Base-by-base conservation (phyloP, 2,797 vertebrate species). In the Chromobotia macracanthus region DNA sequence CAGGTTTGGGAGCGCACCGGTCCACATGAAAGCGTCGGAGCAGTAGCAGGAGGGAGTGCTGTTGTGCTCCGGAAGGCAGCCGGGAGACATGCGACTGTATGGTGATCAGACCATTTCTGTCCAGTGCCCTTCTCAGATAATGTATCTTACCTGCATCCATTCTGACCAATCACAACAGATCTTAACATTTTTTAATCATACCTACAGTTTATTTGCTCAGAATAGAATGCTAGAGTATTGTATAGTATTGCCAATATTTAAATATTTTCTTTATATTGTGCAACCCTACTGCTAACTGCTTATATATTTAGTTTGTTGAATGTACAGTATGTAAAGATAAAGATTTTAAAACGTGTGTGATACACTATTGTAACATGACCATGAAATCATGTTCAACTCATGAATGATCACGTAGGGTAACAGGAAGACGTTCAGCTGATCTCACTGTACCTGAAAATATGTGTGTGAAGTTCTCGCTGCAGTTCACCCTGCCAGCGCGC, bases 401-500 rank as follows among this genome's bases (percentile, higher is more conserved):
- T 13, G 46, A 3, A 16, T 15, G 46, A 15, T 38, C 6, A 38
- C 15, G 46, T 48, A 13, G 1, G 15, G 35, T 15, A 23, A 19
- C n/a, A 3, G 19, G 1, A 12, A n/a, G n/a, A n/a, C n/a, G 53
- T 60, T 13, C 4, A 4, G 6, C 35, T 38, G 35, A 38, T 38
- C 35, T 38, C 4, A 1, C 8, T 38, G 35, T 16, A 58, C 97
- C 94, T 98, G 91, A 97, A 98, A 31, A 91, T 88, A 0, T 80
- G 88, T 38, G 84, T 92, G 80, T 97, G 97, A 56, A 99, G 92
- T 84, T 99, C 96, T 60, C 94, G 94, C 83, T 99, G 98, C 1
- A 99, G 92, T 87, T 98, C 97, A 2, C 98, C 98, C 80, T 99
- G 96, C 97, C 97, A 99, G 41, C 97, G 92, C 0, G 94, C 95